These are phyloP conservation scores for Pristiophorus japonicus DNA, from an alignment of 2,113 vertebrate genomes.

Conservation along the genomic window DNA sequence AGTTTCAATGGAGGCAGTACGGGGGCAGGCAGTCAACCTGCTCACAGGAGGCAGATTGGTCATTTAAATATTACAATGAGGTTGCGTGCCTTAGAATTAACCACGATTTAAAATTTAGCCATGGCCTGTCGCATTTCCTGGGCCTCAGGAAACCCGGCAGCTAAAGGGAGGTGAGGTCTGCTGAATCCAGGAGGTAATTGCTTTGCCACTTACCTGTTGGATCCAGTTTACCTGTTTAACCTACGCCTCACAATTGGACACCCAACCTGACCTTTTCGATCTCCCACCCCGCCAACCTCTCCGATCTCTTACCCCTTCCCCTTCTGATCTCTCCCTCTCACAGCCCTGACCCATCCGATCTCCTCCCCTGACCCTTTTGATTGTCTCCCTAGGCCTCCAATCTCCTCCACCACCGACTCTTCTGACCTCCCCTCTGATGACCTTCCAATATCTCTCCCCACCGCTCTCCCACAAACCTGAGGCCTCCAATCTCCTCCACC, in stretches of 20 bases:
- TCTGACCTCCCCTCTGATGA: too few species aligned
- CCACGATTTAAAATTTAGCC: background rate
- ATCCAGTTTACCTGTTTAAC: background rate
- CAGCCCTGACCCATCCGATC: background rate
- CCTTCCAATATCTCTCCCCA: too few species aligned
- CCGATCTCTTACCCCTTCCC: too few species aligned
- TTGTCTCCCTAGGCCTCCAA: too few species aligned
- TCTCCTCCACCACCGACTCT: background rate
- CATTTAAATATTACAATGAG: background rate
- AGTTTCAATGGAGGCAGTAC: background rate
- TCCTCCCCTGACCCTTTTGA: background rate
- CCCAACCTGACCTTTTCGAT: too few species aligned
- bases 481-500: background rate
- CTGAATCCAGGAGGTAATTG: too few species aligned
- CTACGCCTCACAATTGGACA: background rate
- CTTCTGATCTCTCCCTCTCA: background rate
- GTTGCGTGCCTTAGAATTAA: background rate
- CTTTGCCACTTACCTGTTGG: background rate
- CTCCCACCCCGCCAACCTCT: background rate
- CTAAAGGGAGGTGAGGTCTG: background rate
- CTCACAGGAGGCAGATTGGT: background rate
- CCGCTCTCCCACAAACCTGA: too few species aligned
- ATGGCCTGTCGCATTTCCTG: too few species aligned
- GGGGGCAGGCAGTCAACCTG: background rate
- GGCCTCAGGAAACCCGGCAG: too few species aligned